Evolutionary conservation across 2,113 vertebrate genomes (phyloP).

Genomic region (Syngnathus floridae): DNA sequence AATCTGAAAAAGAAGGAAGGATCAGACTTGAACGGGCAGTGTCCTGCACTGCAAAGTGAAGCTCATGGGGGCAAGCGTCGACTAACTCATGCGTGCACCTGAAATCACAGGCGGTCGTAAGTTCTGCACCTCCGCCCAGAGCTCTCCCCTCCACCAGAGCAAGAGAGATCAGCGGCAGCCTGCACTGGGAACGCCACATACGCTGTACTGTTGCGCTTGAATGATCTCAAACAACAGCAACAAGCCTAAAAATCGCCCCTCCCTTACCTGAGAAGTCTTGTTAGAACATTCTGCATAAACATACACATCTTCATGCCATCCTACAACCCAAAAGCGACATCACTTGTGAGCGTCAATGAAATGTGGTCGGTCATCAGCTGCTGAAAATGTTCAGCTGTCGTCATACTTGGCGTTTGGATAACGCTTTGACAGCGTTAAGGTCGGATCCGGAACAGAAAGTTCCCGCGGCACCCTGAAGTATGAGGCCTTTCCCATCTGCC

Average conservation of each 20-base stretch:
- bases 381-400: neutral
- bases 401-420: slow-evolving; percentile 78
- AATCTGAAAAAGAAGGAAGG: slow-evolving; percentile 67
- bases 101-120: slow-evolving; percentile 92
- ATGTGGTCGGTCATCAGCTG: too few relatives aligned
- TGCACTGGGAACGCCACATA: slow-evolving; percentile 49
- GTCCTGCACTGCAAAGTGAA: too few relatives aligned
- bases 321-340: slow-evolving; percentile 57
- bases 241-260: neutral
- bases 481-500: slow-evolving; percentile 88
- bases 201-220: neutral
- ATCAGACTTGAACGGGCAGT: neutral
- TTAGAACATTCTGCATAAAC: slow-evolving; percentile 94
- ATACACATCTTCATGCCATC: slow-evolving; percentile 89
- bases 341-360: neutral
- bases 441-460: slow-evolving; percentile 94
- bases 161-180: slow-evolving; percentile 87
- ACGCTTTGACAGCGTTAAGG: slow-evolving; percentile 79
- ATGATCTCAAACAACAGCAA: neutral
- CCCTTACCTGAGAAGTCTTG: slow-evolving; percentile 84
- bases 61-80: too few relatives aligned
- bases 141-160: slow-evolving; percentile 88
- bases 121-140: slow-evolving; percentile 87
- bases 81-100: slow-evolving; percentile 66
- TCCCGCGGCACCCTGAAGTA: slow-evolving; percentile 79